These are phyloP conservation scores for Aspidiotus destructor DNA, from an alignment of 2,888 invertebrate species.

Conservation along the genomic window DNA sequence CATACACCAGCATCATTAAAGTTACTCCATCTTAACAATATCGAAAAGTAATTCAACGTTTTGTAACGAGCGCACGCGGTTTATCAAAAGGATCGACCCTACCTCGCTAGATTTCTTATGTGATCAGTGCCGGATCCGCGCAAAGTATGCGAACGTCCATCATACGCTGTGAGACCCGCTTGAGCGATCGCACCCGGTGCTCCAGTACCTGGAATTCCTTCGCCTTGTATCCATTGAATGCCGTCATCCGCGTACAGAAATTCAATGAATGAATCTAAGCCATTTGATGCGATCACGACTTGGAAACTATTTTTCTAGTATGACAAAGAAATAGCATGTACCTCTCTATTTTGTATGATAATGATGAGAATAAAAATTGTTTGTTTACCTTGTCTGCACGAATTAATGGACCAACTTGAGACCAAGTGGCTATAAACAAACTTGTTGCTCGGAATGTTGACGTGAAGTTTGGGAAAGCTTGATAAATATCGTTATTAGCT, in stretches of 20 bases:
- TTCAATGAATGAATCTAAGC: slow-evolving; percentile 70
- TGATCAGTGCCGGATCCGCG: slow-evolving; percentile 88
- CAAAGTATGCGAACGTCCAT: slow-evolving; percentile 63
- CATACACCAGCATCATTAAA: slow-evolving; percentile 74
- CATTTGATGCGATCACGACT: slow-evolving; percentile 62
- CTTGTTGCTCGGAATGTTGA: slow-evolving; percentile 59
- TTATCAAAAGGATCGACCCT: slow-evolving; percentile 36
- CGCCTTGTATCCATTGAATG: slow-evolving; percentile 83
- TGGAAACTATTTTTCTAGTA: slow-evolving; percentile 75
- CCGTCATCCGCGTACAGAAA: slow-evolving; percentile 78
- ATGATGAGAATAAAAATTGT: neutral
- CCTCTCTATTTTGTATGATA: neutral
- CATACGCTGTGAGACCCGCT: slow-evolving; percentile 79
- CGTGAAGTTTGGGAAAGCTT: slow-evolving; percentile 48
- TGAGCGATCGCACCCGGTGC: slow-evolving; percentile 85
- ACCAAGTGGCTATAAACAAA: slow-evolving; percentile 84
- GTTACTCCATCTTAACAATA: slow-evolving; percentile 68
- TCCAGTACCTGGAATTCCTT: slow-evolving; percentile 50
- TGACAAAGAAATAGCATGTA: neutral
- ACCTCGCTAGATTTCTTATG: slow-evolving; percentile 69
- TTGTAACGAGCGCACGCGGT: no score
- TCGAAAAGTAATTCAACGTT: slow-evolving; percentile 30
- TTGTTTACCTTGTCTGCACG: slow-evolving; percentile 51
- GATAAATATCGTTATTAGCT: slow-evolving; percentile 48
- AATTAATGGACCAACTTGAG: slow-evolving; percentile 69